Evolutionary conservation across 2,888 invertebrate species (phyloP), one percentile per base, ranked within the genome.

Genomic region (Drosophila demipolita): DNA sequence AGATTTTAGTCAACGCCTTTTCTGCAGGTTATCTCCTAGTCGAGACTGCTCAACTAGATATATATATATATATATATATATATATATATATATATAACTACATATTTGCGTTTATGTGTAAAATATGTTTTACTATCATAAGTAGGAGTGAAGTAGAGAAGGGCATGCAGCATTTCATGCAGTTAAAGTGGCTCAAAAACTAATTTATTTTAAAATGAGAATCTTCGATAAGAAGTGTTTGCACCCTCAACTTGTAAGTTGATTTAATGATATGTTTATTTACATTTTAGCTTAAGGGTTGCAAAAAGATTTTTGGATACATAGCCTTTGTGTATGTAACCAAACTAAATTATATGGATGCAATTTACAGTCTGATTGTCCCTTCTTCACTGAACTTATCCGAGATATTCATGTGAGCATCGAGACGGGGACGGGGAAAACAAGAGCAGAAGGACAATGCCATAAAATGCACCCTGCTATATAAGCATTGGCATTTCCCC

Each of bases 401-500:
- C 49, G 32, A 65, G 32, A 49, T 42, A 49, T 38, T 40, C 15
- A 38, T 32, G n/a, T 11, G 35, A n/a, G 49, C 40, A 38, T 45
- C 17, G 33, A 36, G 62, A 32, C 23, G 48, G 64, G 67, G 65
- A 45, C 6, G 29, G 69, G 66, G 17, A 67, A 72, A 73, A 55
- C 55, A 58, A 59, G 66, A 36, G 49, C 49, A 70, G 38, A 58
- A 68, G 52, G 23, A 45, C 66, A 65, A 60, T 62, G 67, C 60
- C 67, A 77, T 87, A 66, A 88, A 90, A 80, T 85, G 80, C 86
- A 86, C 86, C 86, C 86, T 87, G 90, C 75, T 79, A 80, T 83
- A 63, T 82, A 83, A 84, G 83, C 80, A 82, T 80, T 78, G 71
- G 58, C 76, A 75, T 82, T 87, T 87, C 81, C 91, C 87, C 80